These are phyloP conservation scores for Brachyhypopomus gauderio DNA, from an alignment of 2,113 vertebrate genomes.

Conservation along the genomic window DNA sequence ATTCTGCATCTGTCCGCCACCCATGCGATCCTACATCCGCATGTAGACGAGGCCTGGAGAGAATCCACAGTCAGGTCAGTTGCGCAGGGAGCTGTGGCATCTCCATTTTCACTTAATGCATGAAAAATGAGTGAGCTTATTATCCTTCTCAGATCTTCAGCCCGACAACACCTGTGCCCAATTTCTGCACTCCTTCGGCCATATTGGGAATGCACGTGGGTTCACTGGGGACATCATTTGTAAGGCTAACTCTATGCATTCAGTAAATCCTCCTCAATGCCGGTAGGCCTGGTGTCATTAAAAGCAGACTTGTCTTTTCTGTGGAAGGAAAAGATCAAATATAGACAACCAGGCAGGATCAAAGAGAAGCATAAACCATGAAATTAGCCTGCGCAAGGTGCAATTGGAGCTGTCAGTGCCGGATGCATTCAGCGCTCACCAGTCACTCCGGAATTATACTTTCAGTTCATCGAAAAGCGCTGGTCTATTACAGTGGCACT, in stretches of 20 bases:
- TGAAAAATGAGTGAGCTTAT: conserved; percentile 26
- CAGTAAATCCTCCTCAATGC: conserved; percentile 9
- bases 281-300: conserved; percentile 42
- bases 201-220: not conserved
- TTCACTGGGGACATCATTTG: conserved; percentile 17
- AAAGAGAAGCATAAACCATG: conserved; percentile 52
- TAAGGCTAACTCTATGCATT: not conserved
- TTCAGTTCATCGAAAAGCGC: conserved; percentile 38
- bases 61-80: not conserved
- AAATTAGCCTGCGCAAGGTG: conserved; percentile 48
- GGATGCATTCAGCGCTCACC: conserved; percentile 8
- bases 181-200: not conserved
- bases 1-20: conserved; percentile 7
- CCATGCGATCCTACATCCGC: not conserved
- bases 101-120: conserved; percentile 20
- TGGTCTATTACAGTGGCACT: conserved; percentile 45
- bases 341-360: conserved; percentile 63
- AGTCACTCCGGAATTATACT: conserved; percentile 30
- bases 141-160: conserved; percentile 7
- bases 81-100: not conserved
- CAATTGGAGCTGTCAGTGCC: conserved; percentile 23
- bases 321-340: conserved; percentile 60
- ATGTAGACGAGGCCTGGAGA: conserved; percentile 10
- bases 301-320: conserved; percentile 9
- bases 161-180: conserved; percentile 14